These are phyloP conservation scores for Engystomops pustulosus DNA, from an alignment of 2,113 vertebrate species.

Conservation along the genomic window DNA sequence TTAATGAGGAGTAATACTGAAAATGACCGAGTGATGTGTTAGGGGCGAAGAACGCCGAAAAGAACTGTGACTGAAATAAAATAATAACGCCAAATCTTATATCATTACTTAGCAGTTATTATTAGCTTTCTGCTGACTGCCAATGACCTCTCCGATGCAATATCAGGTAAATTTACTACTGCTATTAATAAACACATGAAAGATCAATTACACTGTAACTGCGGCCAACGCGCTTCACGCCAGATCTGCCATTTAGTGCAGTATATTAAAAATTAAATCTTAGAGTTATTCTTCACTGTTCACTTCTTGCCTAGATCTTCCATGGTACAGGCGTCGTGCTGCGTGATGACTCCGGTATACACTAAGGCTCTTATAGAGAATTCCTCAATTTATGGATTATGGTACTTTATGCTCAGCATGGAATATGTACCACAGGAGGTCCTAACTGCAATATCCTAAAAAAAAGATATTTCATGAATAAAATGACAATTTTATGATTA, in stretches of 20 bases:
- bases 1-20: not conserved
- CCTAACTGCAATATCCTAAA: not conserved
- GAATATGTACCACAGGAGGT: not conserved
- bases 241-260: not conserved
- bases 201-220: not conserved
- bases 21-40: not conserved
- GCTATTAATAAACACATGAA: constrained; percentile 15
- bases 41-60: not conserved
- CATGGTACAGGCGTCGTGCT: too few species aligned
- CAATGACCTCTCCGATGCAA: constrained; percentile 20
- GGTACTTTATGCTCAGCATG: not conserved
- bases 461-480: too few species aligned
- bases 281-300: too few species aligned
- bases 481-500: not conserved
- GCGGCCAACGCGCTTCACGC: not conserved
- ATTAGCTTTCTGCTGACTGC: constrained; percentile 28
- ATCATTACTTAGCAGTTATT: constrained; percentile 35
- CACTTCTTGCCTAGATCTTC: too few species aligned
- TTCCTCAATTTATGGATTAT: not conserved
- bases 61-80: constrained; percentile 17
- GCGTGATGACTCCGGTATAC: not conserved
- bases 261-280: not conserved
- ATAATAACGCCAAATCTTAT: constrained; percentile 9
- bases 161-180: constrained; percentile 3
- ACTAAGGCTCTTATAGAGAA: not conserved